Percentiles rank a stretch among this genome's conserved stretches.
These are phyloP conservation scores for Isaurus tuberculatus DNA, from an alignment of 92 coral and sea anemone genomes.

Conservation along the genomic window DNA sequence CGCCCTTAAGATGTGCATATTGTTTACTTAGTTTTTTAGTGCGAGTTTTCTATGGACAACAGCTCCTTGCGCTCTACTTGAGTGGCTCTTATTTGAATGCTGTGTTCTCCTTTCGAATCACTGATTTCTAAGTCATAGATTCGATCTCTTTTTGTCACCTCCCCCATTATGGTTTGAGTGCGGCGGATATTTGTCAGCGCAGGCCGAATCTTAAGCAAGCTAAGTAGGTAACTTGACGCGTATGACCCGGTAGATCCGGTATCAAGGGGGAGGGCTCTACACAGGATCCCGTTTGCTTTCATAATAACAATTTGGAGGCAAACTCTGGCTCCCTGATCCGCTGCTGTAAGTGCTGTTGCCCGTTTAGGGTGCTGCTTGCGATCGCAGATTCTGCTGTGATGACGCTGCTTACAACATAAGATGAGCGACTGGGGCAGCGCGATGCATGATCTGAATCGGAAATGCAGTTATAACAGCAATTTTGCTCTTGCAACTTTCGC, in stretches of 20 bases:
- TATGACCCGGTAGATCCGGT: slow-evolving; percentile 54
- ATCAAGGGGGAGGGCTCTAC: slow-evolving; percentile 61
- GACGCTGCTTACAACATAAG: slow-evolving; percentile 62
- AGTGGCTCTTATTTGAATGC: slow-evolving; percentile 54
- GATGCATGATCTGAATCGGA: slow-evolving; percentile 47
- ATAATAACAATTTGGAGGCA: slow-evolving; percentile 55
- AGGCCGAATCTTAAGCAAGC: slow-evolving; percentile 40
- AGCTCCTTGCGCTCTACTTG: slow-evolving; percentile 57
- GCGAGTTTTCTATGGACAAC: slow-evolving; percentile 60
- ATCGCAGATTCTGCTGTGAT: slow-evolving; percentile 65
- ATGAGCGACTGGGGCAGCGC: slow-evolving; percentile 46
- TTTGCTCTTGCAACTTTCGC: slow-evolving; percentile 11
- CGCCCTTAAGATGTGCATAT: slow-evolving; percentile 61
- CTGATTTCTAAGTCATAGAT: slow-evolving; percentile 54
- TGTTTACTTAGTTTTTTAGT: slow-evolving; percentile 51
- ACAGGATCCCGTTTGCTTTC: slow-evolving; percentile 47
- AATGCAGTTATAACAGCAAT: slow-evolving; percentile 58
- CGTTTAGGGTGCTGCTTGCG: neutral
- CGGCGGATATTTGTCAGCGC: slow-evolving; percentile 38
- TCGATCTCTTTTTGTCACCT: slow-evolving; percentile 43
- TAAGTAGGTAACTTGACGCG: slow-evolving; percentile 54
- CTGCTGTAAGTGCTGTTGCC: slow-evolving; percentile 53
- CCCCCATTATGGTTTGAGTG: slow-evolving; percentile 63
- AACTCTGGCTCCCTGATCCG: slow-evolving; percentile 54
- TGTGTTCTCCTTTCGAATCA: slow-evolving; percentile 52